phyloP scores from a whole-genome alignment of 2,888 invertebrate genomes.

The Acleris emargana region DNA sequence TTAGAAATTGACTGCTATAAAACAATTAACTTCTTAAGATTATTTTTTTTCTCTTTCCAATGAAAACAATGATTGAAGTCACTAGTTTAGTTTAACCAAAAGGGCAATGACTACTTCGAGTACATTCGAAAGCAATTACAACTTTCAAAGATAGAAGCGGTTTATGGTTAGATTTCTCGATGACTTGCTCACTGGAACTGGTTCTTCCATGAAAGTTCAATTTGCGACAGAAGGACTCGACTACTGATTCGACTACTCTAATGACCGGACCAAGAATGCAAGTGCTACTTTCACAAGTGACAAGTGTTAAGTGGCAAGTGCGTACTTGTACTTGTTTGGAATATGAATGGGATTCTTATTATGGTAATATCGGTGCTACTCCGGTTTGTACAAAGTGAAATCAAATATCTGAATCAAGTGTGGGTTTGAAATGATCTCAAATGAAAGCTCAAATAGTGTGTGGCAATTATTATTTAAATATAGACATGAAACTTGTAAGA shows the following conservation, averaged over 20 bases:
- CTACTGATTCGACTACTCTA: slow-evolving; percentile 52
- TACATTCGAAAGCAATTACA: slow-evolving; percentile 56
- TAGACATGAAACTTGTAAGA: neutral
- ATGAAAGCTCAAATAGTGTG: slow-evolving; percentile 13
- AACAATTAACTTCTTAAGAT: neutral
- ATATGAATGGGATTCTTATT: slow-evolving; percentile 38
- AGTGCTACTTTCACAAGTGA: slow-evolving; percentile 65
- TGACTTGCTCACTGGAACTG: slow-evolving; percentile 65
- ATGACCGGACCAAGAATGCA: slow-evolving; percentile 65
- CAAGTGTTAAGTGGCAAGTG: slow-evolving; percentile 46
- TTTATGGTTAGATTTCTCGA: slow-evolving; percentile 73
- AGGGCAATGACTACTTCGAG: slow-evolving; percentile 20
- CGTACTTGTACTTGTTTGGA: slow-evolving; percentile 39
- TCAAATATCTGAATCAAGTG: slow-evolving; percentile 29
- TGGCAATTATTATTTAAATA: slow-evolving; percentile 2
- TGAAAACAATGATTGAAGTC: too few relatives aligned
- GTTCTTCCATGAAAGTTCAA: slow-evolving; percentile 61
- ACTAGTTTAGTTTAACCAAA: neutral
- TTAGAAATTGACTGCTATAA: neutral
- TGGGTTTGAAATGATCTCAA: slow-evolving; percentile 17
- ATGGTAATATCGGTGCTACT: slow-evolving; percentile 31
- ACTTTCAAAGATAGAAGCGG: slow-evolving; percentile 61
- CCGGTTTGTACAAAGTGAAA: slow-evolving; percentile 22
- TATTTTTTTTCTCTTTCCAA: too few relatives aligned
- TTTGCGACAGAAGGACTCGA: slow-evolving; percentile 47